Evolutionary conservation across 2,797 vertebrate species (phyloP).

Genomic region (Sebastes itinus): DNA sequence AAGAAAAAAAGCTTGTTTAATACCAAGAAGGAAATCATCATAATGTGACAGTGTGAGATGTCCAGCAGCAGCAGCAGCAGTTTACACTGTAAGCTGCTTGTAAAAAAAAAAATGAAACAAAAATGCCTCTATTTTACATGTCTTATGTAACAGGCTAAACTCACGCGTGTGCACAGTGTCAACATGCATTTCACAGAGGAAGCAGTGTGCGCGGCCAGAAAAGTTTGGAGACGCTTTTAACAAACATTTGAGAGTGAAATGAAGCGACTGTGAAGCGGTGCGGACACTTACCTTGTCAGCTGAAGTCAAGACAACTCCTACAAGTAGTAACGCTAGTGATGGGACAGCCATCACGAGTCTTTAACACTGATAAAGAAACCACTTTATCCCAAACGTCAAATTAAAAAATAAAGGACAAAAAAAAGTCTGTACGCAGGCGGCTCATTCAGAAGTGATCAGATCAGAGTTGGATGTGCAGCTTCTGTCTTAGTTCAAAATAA

Average conservation of each 20-base stretch:
- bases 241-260: conserved; percentile 1
- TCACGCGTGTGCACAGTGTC: conserved; percentile 52
- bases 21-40: conserved; percentile 15
- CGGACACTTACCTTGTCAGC: conserved; percentile 86
- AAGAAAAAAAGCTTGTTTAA: conserved; percentile 37
- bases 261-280: conserved; percentile 13
- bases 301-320: conserved; percentile 85
- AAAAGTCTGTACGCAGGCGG: conserved; percentile 37
- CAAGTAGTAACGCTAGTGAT: conserved; percentile 85
- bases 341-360: conserved; percentile 90
- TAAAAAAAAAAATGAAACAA: conserved; percentile 14
- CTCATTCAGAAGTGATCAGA: conserved; percentile 52
- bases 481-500: not conserved
- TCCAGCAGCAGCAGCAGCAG: conserved; percentile 23
- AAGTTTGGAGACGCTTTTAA: not conserved
- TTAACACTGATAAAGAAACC: conserved; percentile 31
- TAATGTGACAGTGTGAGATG: conserved; percentile 26
- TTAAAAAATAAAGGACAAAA: not conserved
- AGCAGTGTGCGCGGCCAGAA: conserved; percentile 32
- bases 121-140: conserved; percentile 42
- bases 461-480: conserved; percentile 21
- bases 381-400: conserved; percentile 63
- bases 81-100: conserved; percentile 14
- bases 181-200: conserved; percentile 57
- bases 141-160: conserved; percentile 51